These are phyloP conservation scores for Collichthys lucidus DNA, from an alignment of 2,113 vertebrate genomes.

Conservation along the genomic window DNA sequence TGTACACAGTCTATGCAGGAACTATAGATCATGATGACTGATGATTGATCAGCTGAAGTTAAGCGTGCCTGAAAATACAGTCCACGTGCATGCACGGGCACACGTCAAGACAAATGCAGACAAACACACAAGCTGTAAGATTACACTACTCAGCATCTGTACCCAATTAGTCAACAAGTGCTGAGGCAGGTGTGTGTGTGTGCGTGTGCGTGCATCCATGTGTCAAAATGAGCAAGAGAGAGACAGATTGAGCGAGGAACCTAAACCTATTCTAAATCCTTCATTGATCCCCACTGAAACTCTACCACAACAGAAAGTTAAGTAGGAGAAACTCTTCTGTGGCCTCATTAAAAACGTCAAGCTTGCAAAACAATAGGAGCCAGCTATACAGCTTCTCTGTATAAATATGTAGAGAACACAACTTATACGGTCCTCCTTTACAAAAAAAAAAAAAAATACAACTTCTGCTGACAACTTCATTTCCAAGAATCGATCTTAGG, in stretches of 20 bases:
- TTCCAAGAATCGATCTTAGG: conserved; percentile 63
- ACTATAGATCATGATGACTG: conserved; percentile 45
- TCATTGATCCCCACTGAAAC: conserved; percentile 73
- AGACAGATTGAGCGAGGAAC: conserved; percentile 52
- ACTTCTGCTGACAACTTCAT: conserved; percentile 71
- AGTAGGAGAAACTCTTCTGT: conserved; percentile 72
- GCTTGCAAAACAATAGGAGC: conserved; percentile 57
- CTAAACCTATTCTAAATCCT: conserved; percentile 71
- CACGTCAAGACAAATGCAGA: conserved; percentile 8
- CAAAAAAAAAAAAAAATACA: conserved; percentile 13
- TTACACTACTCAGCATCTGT: conserved; percentile 62
- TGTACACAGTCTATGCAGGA: conserved; percentile 27
- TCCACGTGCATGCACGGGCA: not conserved
- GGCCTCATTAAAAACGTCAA: conserved; percentile 72
- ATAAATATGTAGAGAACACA: conserved; percentile 45
- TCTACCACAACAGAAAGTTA: conserved; percentile 68
- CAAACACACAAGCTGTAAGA: conserved; percentile 14
- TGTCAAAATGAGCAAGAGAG: conserved; percentile 36
- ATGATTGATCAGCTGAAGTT: conserved; percentile 57
- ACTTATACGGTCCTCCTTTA: conserved; percentile 37
- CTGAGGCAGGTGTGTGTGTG: conserved; percentile 21
- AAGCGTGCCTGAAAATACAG: conserved; percentile 2
- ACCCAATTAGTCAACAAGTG: conserved; percentile 75
- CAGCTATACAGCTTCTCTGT: conserved; percentile 29
- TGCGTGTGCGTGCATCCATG: conserved; percentile 20